Percentiles rank a stretch among this genome's conserved stretches.
phyloP scores from a whole-genome alignment of 2,113 vertebrate species.

The Bufo bufo region DNA sequence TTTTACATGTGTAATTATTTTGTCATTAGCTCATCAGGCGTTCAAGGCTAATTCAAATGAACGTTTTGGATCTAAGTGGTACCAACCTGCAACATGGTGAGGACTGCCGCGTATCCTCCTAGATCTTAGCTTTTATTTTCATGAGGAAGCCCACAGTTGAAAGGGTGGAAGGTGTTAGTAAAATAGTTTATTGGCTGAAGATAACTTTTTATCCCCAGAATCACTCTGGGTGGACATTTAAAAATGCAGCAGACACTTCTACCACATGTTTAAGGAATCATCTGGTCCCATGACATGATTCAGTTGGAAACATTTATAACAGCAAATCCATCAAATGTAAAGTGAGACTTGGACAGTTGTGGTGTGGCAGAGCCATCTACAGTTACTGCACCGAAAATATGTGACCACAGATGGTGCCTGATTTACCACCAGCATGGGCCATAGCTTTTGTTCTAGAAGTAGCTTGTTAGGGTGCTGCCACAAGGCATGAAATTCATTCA shows the following conservation, averaged over 20 bases:
- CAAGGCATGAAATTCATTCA: no score
- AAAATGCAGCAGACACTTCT: neutral
- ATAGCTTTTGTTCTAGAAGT: no score
- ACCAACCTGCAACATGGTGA: neutral
- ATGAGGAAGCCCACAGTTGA: neutral
- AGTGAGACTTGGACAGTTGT: neutral
- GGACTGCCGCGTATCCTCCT: neutral
- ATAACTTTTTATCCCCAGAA: neutral
- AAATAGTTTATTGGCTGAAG: neutral
- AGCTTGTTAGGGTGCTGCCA: no score
- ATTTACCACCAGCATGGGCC: no score
- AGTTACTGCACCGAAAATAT: neutral
- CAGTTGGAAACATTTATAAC: neutral
- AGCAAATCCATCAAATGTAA: neutral
- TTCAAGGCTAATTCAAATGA: neutral
- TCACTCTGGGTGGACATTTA: neutral
- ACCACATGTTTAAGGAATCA: neutral
- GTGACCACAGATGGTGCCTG: no score
- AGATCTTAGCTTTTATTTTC: neutral
- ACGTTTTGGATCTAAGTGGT: neutral
- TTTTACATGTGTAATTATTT: neutral
- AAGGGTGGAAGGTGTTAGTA: neutral
- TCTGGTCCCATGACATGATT: neutral
- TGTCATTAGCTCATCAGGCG: neutral
- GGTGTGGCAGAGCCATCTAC: neutral